Conservation (phyloP, 2,113 vertebrate genomes). For the Saimiri boliviensis region DNA sequence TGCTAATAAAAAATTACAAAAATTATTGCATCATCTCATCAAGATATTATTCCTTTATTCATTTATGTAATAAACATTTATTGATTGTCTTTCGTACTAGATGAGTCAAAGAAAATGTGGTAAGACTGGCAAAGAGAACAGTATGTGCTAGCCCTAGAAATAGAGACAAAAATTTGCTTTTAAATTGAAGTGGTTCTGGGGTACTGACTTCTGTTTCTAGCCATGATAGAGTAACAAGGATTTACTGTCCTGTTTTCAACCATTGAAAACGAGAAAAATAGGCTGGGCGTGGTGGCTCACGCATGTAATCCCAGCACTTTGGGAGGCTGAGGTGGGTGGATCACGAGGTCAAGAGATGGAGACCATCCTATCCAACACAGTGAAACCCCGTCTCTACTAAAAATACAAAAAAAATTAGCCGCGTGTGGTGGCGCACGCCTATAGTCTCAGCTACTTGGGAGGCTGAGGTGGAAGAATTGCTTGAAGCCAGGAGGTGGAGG, state of each 20-base stretch:
- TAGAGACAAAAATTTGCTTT: background rate
- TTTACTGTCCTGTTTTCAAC: background rate
- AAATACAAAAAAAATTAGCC: no score
- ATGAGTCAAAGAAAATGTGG: background rate
- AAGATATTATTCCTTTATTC: background rate
- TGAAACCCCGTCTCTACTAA: no score
- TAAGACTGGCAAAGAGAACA: background rate
- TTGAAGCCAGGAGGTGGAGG: no score
- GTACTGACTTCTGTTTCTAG: background rate
- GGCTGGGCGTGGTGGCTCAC: no score
- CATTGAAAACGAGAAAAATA: background rate
- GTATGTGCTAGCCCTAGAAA: background rate
- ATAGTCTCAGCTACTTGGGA: no score
- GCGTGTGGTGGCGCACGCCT: rapidly evolving
- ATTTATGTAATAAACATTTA: background rate
- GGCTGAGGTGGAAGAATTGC: no score
- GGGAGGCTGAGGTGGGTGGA: no score
- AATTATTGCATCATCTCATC: background rate
- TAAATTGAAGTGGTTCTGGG: background rate
- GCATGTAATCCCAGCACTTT: no score
- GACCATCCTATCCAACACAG: no score
- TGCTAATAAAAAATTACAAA: background rate
- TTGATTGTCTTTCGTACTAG: background rate
- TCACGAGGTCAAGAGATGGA: no score
- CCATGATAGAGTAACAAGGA: background rate